phyloP scores from a whole-genome alignment of 2,888 invertebrate genomes.

The Cryptophagus acutangulus region DNA sequence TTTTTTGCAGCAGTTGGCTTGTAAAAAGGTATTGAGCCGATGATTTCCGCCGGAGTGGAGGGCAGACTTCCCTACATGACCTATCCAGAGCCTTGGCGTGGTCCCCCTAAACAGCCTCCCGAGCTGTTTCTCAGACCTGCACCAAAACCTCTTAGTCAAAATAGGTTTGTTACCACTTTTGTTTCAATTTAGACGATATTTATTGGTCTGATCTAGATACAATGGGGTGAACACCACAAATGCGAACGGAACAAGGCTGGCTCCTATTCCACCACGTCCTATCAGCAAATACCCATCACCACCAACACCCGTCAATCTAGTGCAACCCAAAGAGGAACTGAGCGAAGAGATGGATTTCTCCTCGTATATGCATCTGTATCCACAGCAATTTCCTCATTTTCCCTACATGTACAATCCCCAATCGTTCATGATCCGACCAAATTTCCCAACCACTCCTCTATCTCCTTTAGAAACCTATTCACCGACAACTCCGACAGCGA shows the following conservation, averaged over 20 bases:
- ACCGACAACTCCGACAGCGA: conserved; percentile 45
- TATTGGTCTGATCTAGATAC: conserved; percentile 30
- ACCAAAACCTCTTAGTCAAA: conserved; percentile 55
- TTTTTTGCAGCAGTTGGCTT: conserved; percentile 46
- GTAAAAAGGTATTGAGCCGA: conserved; percentile 46
- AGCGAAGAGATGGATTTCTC: conserved; percentile 35
- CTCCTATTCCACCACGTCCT: conserved; percentile 29
- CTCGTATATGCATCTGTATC: conserved; percentile 37
- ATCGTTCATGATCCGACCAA: conserved; percentile 47
- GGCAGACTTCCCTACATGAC: conserved; percentile 53
- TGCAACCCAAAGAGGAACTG: conserved; percentile 44
- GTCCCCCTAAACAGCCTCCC: conserved; percentile 52
- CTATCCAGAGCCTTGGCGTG: conserved; percentile 57
- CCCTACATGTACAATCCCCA: conserved; percentile 29
- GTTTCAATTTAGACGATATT: neutral
- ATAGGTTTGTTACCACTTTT: conserved; percentile 45
- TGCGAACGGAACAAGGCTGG: conserved; percentile 34
- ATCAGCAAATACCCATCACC: conserved; percentile 44
- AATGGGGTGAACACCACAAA: conserved; percentile 40
- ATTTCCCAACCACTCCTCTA: conserved; percentile 48
- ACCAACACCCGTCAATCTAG: conserved; percentile 47
- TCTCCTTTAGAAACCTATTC: conserved; percentile 44
- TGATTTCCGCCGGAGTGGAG: conserved; percentile 68
- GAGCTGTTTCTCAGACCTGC: conserved; percentile 66
- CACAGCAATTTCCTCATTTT: conserved; percentile 32